Conservation (phyloP, 1,140 invertebrate species). For the Yoshiicerus persimilis region DNA sequence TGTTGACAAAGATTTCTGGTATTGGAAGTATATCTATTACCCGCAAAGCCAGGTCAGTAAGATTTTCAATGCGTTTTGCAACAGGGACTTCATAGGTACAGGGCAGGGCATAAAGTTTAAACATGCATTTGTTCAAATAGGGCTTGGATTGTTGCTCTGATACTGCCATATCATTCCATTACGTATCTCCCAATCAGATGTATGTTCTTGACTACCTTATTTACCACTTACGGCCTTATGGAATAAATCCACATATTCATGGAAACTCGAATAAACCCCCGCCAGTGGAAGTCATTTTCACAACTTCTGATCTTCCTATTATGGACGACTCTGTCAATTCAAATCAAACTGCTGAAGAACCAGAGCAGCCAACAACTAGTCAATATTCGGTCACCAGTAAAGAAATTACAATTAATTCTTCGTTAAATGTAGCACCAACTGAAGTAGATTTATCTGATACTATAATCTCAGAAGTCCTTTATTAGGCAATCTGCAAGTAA, state of each 20-base stretch:
- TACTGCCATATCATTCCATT: slow-evolving; percentile 94
- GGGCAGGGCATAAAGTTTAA: too few species aligned
- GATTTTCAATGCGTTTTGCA: too few species aligned
- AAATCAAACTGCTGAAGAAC: not conserved
- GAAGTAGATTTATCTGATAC: not conserved
- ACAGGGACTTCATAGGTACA: too few species aligned
- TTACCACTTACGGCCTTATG: slow-evolving; percentile 91
- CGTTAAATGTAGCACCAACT: not conserved
- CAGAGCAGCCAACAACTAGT: not conserved
- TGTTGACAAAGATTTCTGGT: slow-evolving; percentile 70
- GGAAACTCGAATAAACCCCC: not conserved
- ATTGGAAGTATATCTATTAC: slow-evolving; percentile 94
- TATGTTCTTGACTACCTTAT: slow-evolving; percentile 95
- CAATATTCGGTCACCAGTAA: not conserved
- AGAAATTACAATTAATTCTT: not conserved
- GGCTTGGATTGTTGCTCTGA: slow-evolving; percentile 96
- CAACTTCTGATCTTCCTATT: not conserved
- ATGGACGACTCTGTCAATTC: not conserved
- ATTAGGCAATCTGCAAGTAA: too few species aligned
- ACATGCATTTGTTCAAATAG: slow-evolving; percentile 58
- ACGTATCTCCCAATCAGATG: slow-evolving; percentile 89
- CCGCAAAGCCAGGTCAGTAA: slow-evolving; percentile 74
- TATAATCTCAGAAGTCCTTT: not conserved
- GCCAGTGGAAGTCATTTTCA: not conserved
- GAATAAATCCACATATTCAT: slow-evolving; percentile 57